Evolutionary conservation across 1,140 invertebrate genomes (phyloP), one percentile per base, ranked within the genome.

Genomic region (Littorina saxatilis): DNA sequence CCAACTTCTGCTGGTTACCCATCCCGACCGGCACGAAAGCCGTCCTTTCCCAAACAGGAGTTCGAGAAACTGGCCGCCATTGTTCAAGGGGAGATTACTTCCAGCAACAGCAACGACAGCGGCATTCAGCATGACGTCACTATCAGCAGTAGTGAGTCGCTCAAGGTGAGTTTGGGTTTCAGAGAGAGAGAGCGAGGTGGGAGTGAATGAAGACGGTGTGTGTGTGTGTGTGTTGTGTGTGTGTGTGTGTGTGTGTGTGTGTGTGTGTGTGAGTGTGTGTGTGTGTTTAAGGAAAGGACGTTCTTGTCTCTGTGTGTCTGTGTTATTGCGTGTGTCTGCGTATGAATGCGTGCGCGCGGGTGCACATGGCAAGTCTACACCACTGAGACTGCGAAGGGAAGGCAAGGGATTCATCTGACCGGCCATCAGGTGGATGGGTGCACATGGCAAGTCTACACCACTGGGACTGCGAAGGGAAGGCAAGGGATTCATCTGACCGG

Each of bases 71-170:
- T 84, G 35, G 23, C 75, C 17, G 81, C 81, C 32, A 73, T 82
- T 35, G 47, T 73, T 32, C 78, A 73, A 43, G 76, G 84, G 40
- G 90, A 91, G 66, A 89, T 90, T 55, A 86, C 86, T 27, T 87
- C 87, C 47, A 90, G 89, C 80, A 90, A 91, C 80, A 91, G 90
- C 61, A 91, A 89, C 72, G 90, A 91, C 85, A 90, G 88, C 81
- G 90, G 89, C 0, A 90, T 91, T 79, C 90, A 91, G 63, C 83
- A 86, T 76, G 90, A 91, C 78, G 86, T 83, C 47, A 88, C 84
- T 78, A 61, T 87, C 2, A 85, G 87, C 72, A 91, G 90, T 70
- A 85, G 80, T 35, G 90, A 90, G 73, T 90, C 89, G 35, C 50
- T 91, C 0, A 89, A 89, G 87, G 90, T 90, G 84, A 83, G 43